Percentiles rank a stretch among this genome's conserved stretches.
phyloP scores from a whole-genome alignment of 2,797 vertebrate genomes.

The Acipenser ruthenus region DNA sequence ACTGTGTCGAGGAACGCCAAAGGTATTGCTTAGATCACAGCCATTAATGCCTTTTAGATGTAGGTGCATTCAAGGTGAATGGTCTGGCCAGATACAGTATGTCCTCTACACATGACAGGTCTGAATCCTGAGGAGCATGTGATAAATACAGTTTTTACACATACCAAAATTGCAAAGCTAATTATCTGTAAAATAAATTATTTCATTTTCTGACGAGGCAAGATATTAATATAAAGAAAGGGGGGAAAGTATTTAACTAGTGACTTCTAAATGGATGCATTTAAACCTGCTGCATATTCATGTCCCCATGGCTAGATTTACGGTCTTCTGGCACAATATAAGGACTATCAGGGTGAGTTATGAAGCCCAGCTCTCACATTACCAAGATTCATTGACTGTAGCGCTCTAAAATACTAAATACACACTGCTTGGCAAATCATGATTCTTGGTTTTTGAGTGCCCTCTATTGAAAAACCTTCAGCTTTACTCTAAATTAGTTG shows the following conservation, averaged over 20 bases:
- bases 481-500: slow-evolving; percentile 48
- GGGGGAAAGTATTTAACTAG: background rate
- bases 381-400: slow-evolving; percentile 77
- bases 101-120: too few relatives aligned
- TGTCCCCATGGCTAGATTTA: slow-evolving; percentile 71
- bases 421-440: slow-evolving; percentile 51
- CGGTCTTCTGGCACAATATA: slow-evolving; percentile 68
- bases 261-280: slow-evolving; percentile 25
- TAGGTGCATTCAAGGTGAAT: too few relatives aligned
- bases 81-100: too few relatives aligned
- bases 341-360: slow-evolving; percentile 79
- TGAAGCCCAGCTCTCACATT: slow-evolving; percentile 71
- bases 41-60: too few relatives aligned
- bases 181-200: background rate
- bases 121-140: background rate
- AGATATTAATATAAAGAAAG: background rate
- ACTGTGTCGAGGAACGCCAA: too few relatives aligned
- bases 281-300: slow-evolving; percentile 64
- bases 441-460: slow-evolving; percentile 75
- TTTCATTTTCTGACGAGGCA: background rate
- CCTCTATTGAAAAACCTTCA: slow-evolving; percentile 73
- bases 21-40: too few relatives aligned
- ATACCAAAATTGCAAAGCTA: background rate
- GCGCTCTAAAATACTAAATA: slow-evolving; percentile 61
- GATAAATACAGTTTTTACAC: background rate